Evolutionary conservation across 2,888 invertebrate genomes (phyloP).

Genomic region (Tipula lateralis): DNA sequence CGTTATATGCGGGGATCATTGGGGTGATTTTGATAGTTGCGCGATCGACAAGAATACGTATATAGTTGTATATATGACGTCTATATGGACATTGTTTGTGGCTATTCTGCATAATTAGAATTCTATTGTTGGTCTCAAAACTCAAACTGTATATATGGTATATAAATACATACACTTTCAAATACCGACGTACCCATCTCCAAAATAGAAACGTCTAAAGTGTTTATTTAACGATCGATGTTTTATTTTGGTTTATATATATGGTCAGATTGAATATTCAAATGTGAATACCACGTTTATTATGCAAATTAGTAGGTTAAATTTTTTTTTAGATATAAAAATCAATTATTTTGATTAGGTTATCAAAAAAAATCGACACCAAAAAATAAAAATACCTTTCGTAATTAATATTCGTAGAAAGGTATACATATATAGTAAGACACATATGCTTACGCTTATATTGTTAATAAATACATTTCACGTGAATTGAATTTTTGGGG

Average conservation of each 20-base stretch:
- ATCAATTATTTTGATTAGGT: constrained; percentile 13
- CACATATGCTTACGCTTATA: constrained; percentile 19
- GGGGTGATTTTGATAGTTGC: background rate
- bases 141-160: background rate
- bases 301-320: constrained; percentile 24
- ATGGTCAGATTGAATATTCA: constrained; percentile 19
- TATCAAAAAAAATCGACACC: constrained; percentile 24
- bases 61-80: background rate
- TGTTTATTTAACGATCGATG: background rate
- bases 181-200: background rate
- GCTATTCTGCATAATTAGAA: background rate
- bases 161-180: too few relatives aligned
- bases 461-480: background rate
- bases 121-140: background rate
- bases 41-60: background rate
- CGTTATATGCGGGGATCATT: constrained; percentile 7
- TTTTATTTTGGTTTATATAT: background rate
- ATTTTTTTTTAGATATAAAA: background rate
- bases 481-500: background rate
- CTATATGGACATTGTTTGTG: background rate
- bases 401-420: constrained; percentile 11
- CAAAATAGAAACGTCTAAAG: background rate
- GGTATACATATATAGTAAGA: background rate
- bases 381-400: background rate
- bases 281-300: background rate